Evolutionary conservation across 2,113 vertebrate species (phyloP), one percentile per base, ranked within the genome.

Genomic region (Tupaia tana): DNA sequence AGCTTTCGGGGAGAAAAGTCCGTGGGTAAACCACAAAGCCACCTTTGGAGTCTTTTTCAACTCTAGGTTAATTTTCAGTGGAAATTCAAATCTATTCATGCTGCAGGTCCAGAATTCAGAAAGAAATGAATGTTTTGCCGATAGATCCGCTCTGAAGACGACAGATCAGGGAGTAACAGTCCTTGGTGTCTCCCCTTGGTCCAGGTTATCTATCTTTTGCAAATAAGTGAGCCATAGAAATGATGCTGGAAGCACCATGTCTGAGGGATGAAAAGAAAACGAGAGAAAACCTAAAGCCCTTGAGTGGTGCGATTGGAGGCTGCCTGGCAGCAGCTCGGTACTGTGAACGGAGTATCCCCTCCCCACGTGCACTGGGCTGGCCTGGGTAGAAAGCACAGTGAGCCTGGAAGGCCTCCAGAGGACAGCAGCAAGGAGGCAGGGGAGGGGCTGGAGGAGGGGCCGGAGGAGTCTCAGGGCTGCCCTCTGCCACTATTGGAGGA

Each of bases 51-150:
- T 1, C 27, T 61, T 90, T 86, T 71, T 67, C 27, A 78, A 89
- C 27, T 31, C 22, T 11, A 86, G 18, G n/a, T 71, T 70, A 79
- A 87, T 91, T 83, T 69, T 83, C 79, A 16, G 34, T 81, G 52
- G 66, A 84, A 80, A 91, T 69, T 90, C 69, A 90, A 93, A 75
- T 59, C 11, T 27, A 27, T 61, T 11, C n/a, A n/a, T 24, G 18
- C 56, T 14, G 14, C 24, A 59, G 9, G 43, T 74, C 12, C 67
- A 79, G 78, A 74, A 95, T 83, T 80, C 2, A 54, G 83, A 66
- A 93, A 89, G 78, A 90, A 94, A 90, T 59, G 3, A 10, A 70
- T 77, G n/a, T n/a, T n/a, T 54, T 77, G 13, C 56, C 84, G 56
- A 75, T 43, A 85, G 56, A 63, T 75, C 0, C 24, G 13, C 56